Base-by-base conservation (phyloP, 2,797 vertebrate genomes). In the Heliangelus exortis region DNA sequence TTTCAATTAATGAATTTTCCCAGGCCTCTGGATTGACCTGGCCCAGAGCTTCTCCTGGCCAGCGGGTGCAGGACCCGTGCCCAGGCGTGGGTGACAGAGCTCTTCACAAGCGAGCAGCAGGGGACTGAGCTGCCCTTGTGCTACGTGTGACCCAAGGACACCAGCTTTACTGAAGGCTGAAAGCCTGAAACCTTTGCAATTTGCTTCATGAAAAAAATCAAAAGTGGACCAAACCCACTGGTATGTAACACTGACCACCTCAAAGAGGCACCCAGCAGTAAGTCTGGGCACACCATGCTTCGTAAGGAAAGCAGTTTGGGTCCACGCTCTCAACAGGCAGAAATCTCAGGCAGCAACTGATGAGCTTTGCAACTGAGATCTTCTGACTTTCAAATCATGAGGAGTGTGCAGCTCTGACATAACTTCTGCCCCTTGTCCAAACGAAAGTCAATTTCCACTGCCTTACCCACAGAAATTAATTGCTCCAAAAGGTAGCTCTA, bases 401-500 rank as follows among this genome's bases (percentile, higher is more conserved):
- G 19, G 29, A 83, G 65, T 6, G 8, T 51, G 65, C 51, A 91
- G 66, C 31, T 78, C 58, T 78, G 62, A 80, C 43, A 80, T n/a
- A 85, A 45, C 43, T 48, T 62, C 23, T 57, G 34, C 11, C 43
- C 48, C 50, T 54, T 2, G 7, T 48, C 63, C 86, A 61, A 71
- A 86, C 1, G 8, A 63, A 73, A 93, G 61, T 8, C 7, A 17
- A 86, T 88, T 91, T 86, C 67, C 71, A 86, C 5, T 23, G 62
- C 55, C 41, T 74, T 75, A 78, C 2, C 4, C 59, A 50, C 45
- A 73, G 45, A 63, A 89, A 79, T 55, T 69, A 94, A 84, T n/a
- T 82, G 74, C 31, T 81, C 29, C 20, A 81, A 92, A 93, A 92
- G 83, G 93, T 95, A 91, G 50, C 48, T 82, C 71, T 36, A 59